Conservation (phyloP, 1,140 invertebrate genomes). For the Radopholus similis region DNA sequence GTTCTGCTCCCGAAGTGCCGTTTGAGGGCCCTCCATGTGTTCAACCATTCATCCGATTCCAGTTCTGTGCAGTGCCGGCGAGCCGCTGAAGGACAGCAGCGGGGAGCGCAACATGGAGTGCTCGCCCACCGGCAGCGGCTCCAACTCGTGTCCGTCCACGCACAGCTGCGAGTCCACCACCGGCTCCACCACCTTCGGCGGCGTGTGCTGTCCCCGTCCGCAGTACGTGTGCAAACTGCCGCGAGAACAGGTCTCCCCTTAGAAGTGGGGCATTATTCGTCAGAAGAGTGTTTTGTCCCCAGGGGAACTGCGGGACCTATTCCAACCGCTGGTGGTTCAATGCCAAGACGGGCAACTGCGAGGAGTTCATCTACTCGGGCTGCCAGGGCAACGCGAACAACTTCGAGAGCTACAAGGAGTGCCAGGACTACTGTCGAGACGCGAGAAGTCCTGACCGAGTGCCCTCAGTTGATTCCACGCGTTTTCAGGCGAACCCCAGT, state of each 20-base stretch:
- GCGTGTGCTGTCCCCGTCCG: conserved; percentile 55
- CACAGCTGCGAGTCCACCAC: conserved; percentile 57
- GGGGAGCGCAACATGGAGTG: conserved; percentile 60
- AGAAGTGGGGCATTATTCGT: not conserved
- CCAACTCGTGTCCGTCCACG: conserved; percentile 55
- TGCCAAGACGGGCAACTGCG: conserved; percentile 59
- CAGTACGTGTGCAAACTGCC: conserved; percentile 59
- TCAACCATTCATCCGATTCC: conserved; percentile 8
- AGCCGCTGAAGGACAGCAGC: conserved; percentile 56
- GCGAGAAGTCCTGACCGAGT: conserved; percentile 40
- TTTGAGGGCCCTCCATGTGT: not conserved
- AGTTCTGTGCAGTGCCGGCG: conserved; percentile 58
- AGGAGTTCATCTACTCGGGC: conserved; percentile 60
- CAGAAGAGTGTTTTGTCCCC: not conserved
- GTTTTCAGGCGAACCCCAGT: conserved; percentile 46
- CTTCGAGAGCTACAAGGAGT: conserved; percentile 57
- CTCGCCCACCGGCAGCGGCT: conserved; percentile 55
- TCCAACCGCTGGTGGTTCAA: conserved; percentile 60
- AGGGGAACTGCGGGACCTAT: conserved; percentile 59
- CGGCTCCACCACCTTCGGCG: conserved; percentile 54
- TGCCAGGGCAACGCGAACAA: conserved; percentile 52
- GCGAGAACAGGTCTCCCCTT: conserved; percentile 43
- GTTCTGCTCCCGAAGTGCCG: conserved; percentile 58
- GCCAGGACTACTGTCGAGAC: conserved; percentile 58
- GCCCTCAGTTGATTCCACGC: conserved; percentile 13